Base-by-base conservation (phyloP, 2,888 invertebrate species). In the Spodoptera littoralis region DNA sequence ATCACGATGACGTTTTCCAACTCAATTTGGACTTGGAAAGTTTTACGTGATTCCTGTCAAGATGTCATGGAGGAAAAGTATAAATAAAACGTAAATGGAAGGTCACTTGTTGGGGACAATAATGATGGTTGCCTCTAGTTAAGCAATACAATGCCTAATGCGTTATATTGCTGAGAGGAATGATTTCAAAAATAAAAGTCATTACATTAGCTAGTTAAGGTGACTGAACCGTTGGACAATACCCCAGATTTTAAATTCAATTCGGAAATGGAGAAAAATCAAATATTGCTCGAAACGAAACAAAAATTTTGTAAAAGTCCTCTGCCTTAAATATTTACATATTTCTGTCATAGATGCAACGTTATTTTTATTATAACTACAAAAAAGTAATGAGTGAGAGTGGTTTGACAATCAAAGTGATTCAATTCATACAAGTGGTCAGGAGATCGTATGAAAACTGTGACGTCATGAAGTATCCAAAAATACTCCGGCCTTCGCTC, bases 401-500 rank as follows among this genome's bases (percentile, higher is more conserved):
- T 60, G 46, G 61, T 69, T 68, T 63, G 66, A 78, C 65, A 73
- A 36, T 72, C 65, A 71, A 76, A 76, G 75, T 77, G 65, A 70
- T 79, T 72, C 74, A 79, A 66, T 70, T 75, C 70, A 73, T 72
- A 67, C 70, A 71, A 76, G 79, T 77, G 79, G 81, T 79, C 72
- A 77, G 65, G 70, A 79, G 83, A 85, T 84, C 86, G 81, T 82
- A 84, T 88, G 89, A 87, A 90, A 89, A 85, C 80, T 45, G 77
- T 90, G 90, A 91, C 89, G 90, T 90, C 88, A 87, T 73, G 27
- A 54, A 66, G 59, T 62, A 63, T 78, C 82, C 87, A 71, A 87
- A 91, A 92, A 92, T 92, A 92, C 64, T 77, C 84, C 85, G 90
- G 86, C 92, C 92, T 92, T 92, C 90, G 88, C 75, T 67, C 83